Evolutionary conservation across 92 coral and sea anemone genomes (phyloP).

Genomic region (Bergia puertoricense): DNA sequence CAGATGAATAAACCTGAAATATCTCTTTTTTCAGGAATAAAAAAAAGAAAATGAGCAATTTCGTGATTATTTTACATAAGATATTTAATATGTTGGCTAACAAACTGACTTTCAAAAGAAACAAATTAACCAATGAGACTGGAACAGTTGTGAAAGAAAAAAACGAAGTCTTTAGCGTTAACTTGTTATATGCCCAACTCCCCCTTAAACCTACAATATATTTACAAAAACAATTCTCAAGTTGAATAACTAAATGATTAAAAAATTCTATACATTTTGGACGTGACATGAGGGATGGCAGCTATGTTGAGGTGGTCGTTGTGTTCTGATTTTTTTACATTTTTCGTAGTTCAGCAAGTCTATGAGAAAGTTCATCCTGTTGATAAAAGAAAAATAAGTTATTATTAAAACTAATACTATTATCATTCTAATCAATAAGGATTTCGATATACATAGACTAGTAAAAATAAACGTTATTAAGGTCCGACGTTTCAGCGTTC

Average conservation of each 20-base stretch:
- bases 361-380: conserved; percentile 89
- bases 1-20: no score
- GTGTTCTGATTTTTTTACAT: conserved; percentile 10
- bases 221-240: background rate
- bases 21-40: no score
- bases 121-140: no score
- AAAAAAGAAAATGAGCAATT: no score
- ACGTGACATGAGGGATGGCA: background rate
- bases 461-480: no score
- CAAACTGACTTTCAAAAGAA: background rate
- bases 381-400: background rate
- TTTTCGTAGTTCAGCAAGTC: conserved; percentile 91
- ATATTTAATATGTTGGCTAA: background rate
- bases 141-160: no score
- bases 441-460: no score
- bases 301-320: background rate
- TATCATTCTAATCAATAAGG: background rate
- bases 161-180: no score
- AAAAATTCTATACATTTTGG: background rate
- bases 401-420: background rate
- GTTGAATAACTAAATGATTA: background rate
- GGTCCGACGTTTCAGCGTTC: no score
- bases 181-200: no score
- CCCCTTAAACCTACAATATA: background rate
- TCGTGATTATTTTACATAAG: no score